These are phyloP conservation scores for Triplophysa siluroides DNA, from an alignment of 2,113 vertebrate genomes.

Conservation along the genomic window DNA sequence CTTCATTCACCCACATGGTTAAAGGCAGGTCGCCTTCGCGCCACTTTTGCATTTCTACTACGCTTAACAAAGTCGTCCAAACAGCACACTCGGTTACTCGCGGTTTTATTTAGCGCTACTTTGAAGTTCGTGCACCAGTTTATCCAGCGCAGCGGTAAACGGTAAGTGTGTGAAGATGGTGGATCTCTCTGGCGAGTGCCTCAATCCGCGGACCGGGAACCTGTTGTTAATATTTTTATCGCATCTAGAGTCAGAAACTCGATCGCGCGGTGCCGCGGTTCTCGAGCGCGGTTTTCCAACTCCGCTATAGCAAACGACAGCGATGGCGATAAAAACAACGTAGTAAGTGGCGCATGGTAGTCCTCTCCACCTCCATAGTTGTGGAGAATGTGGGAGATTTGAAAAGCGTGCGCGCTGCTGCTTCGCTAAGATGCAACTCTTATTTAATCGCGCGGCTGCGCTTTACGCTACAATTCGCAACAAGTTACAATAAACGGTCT, in stretches of 20 bases:
- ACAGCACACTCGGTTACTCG: conserved; percentile 36
- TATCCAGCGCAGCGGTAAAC: conserved; percentile 38
- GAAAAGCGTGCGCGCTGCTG: conserved; percentile 76
- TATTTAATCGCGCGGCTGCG: background rate
- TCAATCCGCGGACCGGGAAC: conserved; percentile 73
- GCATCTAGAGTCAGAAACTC: background rate
- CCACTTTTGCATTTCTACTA: conserved; percentile 80
- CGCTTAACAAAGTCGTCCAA: conserved; percentile 54
- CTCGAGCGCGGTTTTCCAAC: conserved; percentile 6
- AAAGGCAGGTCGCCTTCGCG: conserved; percentile 83
- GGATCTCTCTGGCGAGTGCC: conserved; percentile 79
- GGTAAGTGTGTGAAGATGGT: conserved; percentile 79
- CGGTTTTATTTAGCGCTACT: conserved; percentile 38
- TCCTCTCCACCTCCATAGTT: conserved; percentile 71
- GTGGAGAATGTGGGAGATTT: conserved; percentile 87
- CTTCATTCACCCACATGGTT: conserved; percentile 98
- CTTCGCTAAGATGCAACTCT: conserved; percentile 48
- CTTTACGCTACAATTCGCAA: background rate
- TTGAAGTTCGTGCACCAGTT: conserved; percentile 68
- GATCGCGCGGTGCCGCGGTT: conserved; percentile 5
- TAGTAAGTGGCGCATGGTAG: conserved; percentile 81
- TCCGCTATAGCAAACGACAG: background rate
- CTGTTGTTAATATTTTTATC: conserved; percentile 54
- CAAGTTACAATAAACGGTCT: background rate
- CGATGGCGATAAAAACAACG: conserved; percentile 71